These are phyloP conservation scores for Polydrusus pterygomalis DNA, from an alignment of 2,888 invertebrate species.

Conservation along the genomic window DNA sequence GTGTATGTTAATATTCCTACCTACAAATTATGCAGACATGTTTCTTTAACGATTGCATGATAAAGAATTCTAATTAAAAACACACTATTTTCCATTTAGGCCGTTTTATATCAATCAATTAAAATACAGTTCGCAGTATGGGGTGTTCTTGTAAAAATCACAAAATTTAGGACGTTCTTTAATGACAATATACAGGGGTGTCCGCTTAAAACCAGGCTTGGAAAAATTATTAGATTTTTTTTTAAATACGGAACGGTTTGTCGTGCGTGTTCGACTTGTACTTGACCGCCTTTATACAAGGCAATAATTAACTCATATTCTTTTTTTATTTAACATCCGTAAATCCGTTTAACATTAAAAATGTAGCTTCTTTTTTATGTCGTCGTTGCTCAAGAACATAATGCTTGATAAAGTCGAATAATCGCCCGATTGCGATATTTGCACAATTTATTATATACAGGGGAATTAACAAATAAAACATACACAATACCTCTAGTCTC, in stretches of 20 bases:
- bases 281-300: not conserved
- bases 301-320: too few relatives aligned
- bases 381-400: not conserved
- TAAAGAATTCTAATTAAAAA: slow-evolving; percentile 19
- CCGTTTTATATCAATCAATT: not conserved
- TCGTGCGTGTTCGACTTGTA: not conserved
- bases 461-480: too few relatives aligned
- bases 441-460: not conserved
- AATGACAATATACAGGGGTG: too few relatives aligned
- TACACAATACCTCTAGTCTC: too few relatives aligned
- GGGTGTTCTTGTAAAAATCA: too few relatives aligned
- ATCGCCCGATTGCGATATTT: not conserved
- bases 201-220: too few relatives aligned
- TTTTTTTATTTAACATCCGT: not conserved
- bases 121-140: not conserved
- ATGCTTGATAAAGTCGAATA: not conserved
- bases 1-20: not conserved
- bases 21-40: slow-evolving; percentile 31
- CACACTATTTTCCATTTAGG: slow-evolving; percentile 17
- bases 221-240: too few relatives aligned
- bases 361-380: not conserved
- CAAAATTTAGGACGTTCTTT: too few relatives aligned
- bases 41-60: slow-evolving; percentile 30
- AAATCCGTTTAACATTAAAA: slow-evolving; percentile 8
- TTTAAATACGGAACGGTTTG: not conserved